Base-by-base conservation (phyloP, 2,888 invertebrate species). In the Polietes domitor region DNA sequence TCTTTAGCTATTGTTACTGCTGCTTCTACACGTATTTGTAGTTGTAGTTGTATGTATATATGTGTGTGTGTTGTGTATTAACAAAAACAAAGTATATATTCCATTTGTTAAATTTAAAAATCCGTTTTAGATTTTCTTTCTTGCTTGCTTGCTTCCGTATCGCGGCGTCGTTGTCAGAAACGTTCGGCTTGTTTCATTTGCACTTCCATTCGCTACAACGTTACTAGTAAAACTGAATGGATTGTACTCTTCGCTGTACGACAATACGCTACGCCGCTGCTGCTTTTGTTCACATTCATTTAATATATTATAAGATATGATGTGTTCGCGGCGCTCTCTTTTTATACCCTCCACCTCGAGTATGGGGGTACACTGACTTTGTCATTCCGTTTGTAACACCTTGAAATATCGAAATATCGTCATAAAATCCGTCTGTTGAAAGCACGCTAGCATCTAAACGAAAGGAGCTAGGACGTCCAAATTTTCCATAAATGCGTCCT, bases 141-240 rank as follows among this genome's bases (percentile, higher is more conserved):
- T 10, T 78, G 50, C 28, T 68, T 74, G 21, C 15, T 74, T 72
- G 73, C 55, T 77, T 80, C 74, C 37, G 71, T 80, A 71, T 71
- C 63, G 26, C 53, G 68, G 65, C 68, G 26, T 73, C 68, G 26
- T 73, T 61, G 24, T 41, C 37, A 41, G 43, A 37, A 55, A 65
- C 32, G n/a, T 43, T 37, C 32, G 63, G 7, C 3, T 43, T 24
- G 9, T 28, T 21, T 73, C 72, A 53, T 55, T 65, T 3, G 6
- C 77, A 80, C 80, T 55, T 83, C 77, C 72, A 26, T 12, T 77
- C 83, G 47, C 81, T 68, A 41, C 81, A 81, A 78, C 81, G 78
- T 72, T 84, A 84, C 71, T 81, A 78, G 50, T 76, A 32, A 78
- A 78, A 77, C 84, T 81, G 72, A 84, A 78, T 53, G 24, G 26